phyloP scores from a whole-genome alignment of 53 echinoderm and acorn worm species.

The Crossaster papposus region DNA sequence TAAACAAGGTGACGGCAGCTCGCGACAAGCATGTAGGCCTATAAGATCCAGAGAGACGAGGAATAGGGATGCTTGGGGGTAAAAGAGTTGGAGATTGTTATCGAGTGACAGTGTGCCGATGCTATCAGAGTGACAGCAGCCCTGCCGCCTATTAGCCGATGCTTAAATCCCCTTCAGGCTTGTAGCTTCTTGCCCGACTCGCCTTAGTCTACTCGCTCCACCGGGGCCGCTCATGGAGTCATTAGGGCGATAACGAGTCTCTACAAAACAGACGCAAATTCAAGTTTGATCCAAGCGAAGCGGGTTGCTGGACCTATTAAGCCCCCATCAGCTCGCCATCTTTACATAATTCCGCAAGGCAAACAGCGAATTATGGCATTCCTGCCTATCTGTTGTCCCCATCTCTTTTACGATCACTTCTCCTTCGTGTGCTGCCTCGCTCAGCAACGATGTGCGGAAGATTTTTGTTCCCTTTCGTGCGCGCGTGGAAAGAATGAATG shows the following conservation, averaged over 20 bases:
- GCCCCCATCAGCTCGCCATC: conserved; percentile 55
- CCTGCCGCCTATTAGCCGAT: conserved; percentile 29
- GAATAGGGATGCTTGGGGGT: neutral
- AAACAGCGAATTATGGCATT: conserved; percentile 60
- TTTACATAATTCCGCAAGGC: conserved; percentile 63
- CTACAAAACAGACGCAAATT: neutral
- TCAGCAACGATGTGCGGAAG: neutral
- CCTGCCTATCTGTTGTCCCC: conserved; percentile 24
- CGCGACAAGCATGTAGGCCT: conserved; percentile 9
- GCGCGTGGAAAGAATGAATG: neutral
- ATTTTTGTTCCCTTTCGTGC: conserved; percentile 1
- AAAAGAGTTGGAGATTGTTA: conserved; percentile 17
- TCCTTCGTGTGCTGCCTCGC: neutral
- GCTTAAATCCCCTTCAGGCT: conserved; percentile 16
- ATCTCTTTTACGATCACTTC: conserved; percentile 6
- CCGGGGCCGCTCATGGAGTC: conserved; percentile 8
- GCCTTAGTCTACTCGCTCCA: neutral
- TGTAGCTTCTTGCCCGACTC: neutral
- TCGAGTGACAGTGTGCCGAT: conserved; percentile 13
- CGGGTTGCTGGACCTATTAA: conserved; percentile 52
- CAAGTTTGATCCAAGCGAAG: conserved; percentile 30
- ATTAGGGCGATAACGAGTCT: conserved; percentile 36
- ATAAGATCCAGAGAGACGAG: neutral
- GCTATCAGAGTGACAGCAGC: conserved; percentile 8
- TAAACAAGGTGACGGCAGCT: conserved; percentile 44